These are phyloP conservation scores for Frankliniella fusca DNA, from an alignment of 2,888 invertebrate species.

Conservation along the genomic window DNA sequence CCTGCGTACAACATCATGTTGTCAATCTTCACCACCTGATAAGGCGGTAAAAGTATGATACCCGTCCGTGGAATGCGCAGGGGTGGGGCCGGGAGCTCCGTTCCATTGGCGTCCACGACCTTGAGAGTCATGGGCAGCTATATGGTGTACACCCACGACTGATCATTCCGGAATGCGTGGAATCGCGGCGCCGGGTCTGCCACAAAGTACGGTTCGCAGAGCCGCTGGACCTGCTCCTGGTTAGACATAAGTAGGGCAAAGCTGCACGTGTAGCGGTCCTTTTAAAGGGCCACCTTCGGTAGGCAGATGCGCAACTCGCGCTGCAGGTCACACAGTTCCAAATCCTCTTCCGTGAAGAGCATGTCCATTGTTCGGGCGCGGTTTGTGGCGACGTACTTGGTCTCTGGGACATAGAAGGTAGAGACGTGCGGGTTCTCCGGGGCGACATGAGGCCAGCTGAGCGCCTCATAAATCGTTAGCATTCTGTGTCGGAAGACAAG, in stretches of 20 bases:
- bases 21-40: no score
- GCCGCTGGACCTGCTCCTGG: neutral
- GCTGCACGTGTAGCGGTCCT: neutral
- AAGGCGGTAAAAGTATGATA: no score
- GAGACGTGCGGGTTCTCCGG: neutral
- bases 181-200: no score
- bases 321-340: neutral
- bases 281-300: neutral
- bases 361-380: no score
- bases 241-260: neutral
- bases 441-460: neutral
- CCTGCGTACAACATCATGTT: no score
- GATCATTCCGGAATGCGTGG: no score
- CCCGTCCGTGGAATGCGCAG: no score
- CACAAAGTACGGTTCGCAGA: neutral
- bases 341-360: neutral
- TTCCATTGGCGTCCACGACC: no score
- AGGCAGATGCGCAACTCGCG: neutral
- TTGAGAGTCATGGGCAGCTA: no score
- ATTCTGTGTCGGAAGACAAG: neutral
- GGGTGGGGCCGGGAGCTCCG: no score
- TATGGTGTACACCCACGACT: no score
- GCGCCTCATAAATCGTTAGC: neutral
- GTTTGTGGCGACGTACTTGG: neutral
- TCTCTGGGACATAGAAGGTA: neutral